Base-by-base conservation (phyloP, 2,888 invertebrate genomes). In the Hermodice carunculata region DNA sequence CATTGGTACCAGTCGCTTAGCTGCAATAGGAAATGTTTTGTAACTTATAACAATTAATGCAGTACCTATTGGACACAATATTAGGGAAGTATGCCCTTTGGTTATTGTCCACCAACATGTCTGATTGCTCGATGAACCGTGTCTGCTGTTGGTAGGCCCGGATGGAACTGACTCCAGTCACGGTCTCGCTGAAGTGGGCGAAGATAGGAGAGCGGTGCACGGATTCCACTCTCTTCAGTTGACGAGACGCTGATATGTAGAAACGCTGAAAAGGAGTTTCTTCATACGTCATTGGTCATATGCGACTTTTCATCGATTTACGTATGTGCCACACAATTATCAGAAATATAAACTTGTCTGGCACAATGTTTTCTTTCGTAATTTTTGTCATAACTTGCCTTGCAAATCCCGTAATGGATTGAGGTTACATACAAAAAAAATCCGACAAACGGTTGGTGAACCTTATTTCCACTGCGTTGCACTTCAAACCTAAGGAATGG, bases 11-110 rank as follows among this genome's bases (percentile, higher is more conserved):
- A n/a, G n/a, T n/a, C n/a, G 59, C 82, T 81, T 58, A 83, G 71
- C 5, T 81, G 72, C 34, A 78, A 67, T 26, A 78, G 81, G 11
- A 82, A 37, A 37, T 17, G 76, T 52, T 52, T 29, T 52, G 17
- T 19, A 52, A 52, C 17, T 34, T 49, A 6, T 22, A 8, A 8
- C 43, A 54, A 19, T 8, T 17, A 49, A n/a, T 54, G 26, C 48
- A 68, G 43, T n/a, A 83, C 85, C 85, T 81, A 71, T 85, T 85
- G 8, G 85, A 82, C 1, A 82, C 77, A 28, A 81, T 80, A 24
- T 77, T 79, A 34, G 79, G 75, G 67, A 83, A 85, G 68, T 81
- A 82, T 86, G 94, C 95, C 46, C 92, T 89, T 87, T 96, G 94
- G 62, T 85, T 85, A 66, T 78, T 80, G 64, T 85, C 85, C n/a